Evolutionary conservation across 1,140 invertebrate species (phyloP), one percentile per base, ranked within the genome.

Genomic region (Diabrotica undecimpunctata): DNA sequence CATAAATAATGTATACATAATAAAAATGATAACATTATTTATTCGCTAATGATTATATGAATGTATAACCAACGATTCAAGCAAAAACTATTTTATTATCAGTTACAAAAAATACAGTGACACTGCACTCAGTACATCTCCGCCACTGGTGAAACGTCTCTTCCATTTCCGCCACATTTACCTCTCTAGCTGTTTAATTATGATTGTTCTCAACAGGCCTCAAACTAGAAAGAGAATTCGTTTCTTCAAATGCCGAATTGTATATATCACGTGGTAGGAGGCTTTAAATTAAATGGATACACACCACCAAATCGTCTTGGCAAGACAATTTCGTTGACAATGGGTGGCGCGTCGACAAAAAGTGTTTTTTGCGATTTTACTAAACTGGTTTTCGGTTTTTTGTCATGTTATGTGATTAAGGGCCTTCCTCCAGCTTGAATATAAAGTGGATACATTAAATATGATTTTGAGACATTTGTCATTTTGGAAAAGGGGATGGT

Each of bases 151-250:
- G 41, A 6, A n/a, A 46, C 4, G n/a, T n/a, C 41, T 46, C 58
- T 50, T 66, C 58, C 53, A 53, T 70, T 70, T 70, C 66, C 66
- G 59, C 66, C 57, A 68, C 68, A 67, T 70, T 62, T 70, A 66
- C 68, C 50, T 70, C 59, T 69, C 53, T 64, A 68, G 54, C 61
- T 64, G 64, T 68, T 70, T 70, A 68, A 70, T 70, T 70, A 66
- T 70, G 66, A 70, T 70, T 70, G 66, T 68, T 68, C 63, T 65
- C 66, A 41, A 67, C 66, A 66, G 66, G 65, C 65, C 63, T 65
- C 62, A 65, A 70, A 70, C 68, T 46, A 8, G 41, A 59, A 67
- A 58, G 62, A 58, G 53, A 46, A 46, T 65, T 70, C 62, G 68
- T 65, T 62, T 59, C 68, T 62, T 66, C 56, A 59, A 46, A 60